Conservation (phyloP, 2,888 invertebrate genomes). For the Cecidostiba fungosa region DNA sequence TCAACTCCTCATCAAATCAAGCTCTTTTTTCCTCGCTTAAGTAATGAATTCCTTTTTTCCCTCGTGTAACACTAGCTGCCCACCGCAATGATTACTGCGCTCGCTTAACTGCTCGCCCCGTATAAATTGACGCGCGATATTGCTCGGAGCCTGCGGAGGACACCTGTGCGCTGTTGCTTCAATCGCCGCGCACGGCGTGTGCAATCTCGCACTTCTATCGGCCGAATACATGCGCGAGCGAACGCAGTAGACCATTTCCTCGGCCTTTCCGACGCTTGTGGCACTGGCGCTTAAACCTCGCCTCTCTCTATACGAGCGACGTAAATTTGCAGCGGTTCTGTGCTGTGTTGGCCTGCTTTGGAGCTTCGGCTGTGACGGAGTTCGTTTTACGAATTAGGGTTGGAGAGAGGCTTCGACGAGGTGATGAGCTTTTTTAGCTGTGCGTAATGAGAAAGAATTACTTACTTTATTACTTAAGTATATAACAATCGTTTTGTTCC, state of each 20-base stretch:
- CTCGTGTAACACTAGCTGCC: neutral
- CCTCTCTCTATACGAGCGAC: slow-evolving; percentile 1
- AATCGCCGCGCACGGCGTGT: slow-evolving; percentile 1
- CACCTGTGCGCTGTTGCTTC: slow-evolving; percentile 55
- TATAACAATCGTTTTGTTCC: no score
- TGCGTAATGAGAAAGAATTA: no score
- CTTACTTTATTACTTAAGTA: no score
- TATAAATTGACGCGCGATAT: slow-evolving; percentile 33
- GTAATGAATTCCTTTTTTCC: slow-evolving; percentile 13
- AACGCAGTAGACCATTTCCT: slow-evolving; percentile 6
- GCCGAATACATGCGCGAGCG: neutral
- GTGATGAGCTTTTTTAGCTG: neutral
- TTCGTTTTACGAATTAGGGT: neutral
- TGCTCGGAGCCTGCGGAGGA: slow-evolving; percentile 50
- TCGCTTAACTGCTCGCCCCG: neutral
- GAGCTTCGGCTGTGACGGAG: neutral
- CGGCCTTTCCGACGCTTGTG: neutral
- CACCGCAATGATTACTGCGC: slow-evolving; percentile 32
- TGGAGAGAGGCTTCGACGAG: neutral
- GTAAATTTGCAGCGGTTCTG: slow-evolving; percentile 5
- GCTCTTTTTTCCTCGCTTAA: neutral
- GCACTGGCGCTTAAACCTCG: slow-evolving; percentile 17
- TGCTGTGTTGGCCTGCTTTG: neutral
- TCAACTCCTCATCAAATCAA: slow-evolving; percentile 26
- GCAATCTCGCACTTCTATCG: slow-evolving; percentile 32